phyloP scores from a whole-genome alignment of 2,797 vertebrate genomes.

The Kryptolebias ocellatus region DNA sequence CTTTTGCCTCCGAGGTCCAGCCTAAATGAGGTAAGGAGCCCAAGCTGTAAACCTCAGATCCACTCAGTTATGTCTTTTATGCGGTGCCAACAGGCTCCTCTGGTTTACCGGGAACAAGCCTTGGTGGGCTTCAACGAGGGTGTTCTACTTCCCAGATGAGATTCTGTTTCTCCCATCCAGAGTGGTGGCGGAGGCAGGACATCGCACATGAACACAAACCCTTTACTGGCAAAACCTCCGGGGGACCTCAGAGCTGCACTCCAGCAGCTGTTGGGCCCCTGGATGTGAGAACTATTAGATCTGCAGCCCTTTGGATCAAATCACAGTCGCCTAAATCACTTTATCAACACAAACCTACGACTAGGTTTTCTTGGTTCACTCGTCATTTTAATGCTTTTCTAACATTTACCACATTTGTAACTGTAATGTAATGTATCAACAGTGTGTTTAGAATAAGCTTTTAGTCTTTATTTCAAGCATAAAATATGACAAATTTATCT shows the following conservation, averaged over 20 bases:
- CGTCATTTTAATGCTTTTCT: not conserved
- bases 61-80: constrained; percentile 80
- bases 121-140: constrained; percentile 80
- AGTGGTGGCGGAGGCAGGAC: constrained; percentile 59
- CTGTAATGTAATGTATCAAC: not conserved
- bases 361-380: not conserved
- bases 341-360: not conserved
- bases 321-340: not conserved
- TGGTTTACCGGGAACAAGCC: constrained; percentile 72
- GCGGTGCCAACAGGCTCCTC: constrained; percentile 77
- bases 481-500: too few species aligned
- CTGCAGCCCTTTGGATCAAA: constrained; percentile 52
- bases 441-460: too few species aligned
- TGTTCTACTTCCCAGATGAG: constrained; percentile 76
- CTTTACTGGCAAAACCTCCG: constrained; percentile 66
- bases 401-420: not conserved
- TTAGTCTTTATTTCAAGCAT: too few species aligned
- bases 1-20: constrained; percentile 67
- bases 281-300: constrained; percentile 37
- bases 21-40: constrained; percentile 72
- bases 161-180: constrained; percentile 83
- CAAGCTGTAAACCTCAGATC: constrained; percentile 70
- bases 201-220: constrained; percentile 45
- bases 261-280: constrained; percentile 67
- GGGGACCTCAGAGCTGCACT: constrained; percentile 64